Conservation (phyloP, 2,113 vertebrate genomes). For the Pogonocichla stellata region DNA sequence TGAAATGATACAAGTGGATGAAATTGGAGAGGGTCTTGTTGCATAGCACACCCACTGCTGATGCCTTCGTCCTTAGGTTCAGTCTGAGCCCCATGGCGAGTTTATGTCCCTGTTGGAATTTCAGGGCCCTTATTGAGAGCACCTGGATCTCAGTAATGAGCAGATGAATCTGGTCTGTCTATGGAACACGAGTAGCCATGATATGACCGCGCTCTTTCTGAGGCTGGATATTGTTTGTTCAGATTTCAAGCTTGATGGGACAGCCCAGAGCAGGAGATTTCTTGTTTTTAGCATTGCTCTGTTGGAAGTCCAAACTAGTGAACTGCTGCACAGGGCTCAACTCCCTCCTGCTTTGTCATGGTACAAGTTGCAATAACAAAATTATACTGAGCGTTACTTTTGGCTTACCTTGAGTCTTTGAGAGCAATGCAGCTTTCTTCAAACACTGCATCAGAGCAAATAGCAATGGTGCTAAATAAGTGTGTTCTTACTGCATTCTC, state of each 20-base stretch:
- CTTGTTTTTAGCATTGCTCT: not conserved
- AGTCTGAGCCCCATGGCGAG: not conserved
- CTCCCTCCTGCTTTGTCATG: not conserved
- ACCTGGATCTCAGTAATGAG: not conserved
- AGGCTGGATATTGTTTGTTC: not conserved
- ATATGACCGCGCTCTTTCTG: not conserved
- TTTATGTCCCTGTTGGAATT: not conserved
- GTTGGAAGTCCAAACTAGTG: not conserved
- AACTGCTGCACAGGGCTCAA: not conserved
- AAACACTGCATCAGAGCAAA: not conserved
- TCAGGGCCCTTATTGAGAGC: not conserved
- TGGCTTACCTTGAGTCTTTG: not conserved
- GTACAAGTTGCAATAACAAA: not conserved
- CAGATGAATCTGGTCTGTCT: not conserved
- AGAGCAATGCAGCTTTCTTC: not conserved
- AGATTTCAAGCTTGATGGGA: not conserved
- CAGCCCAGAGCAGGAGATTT: not conserved
- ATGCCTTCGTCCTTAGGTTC: not conserved
- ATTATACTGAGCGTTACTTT: not conserved
- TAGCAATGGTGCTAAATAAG: not conserved
- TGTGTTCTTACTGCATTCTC: not conserved
- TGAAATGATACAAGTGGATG: constrained; percentile 14
- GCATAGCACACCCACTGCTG: not conserved
- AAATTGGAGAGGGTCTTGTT: not conserved
- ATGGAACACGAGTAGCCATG: fast-evolving